A percentile compares a stretch with the other conserved stretches of the same genome.
phyloP scores from a whole-genome alignment of 2,113 vertebrate genomes.

The Ovis aries region ARS-UI_Ramb_v3.0 NC_056071.1:26947001-26947500 shows the following conservation, averaged over 20 bases:
- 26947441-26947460: not conserved
- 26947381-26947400: not conserved
- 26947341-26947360: not conserved
- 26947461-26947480: not conserved
- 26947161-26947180: not conserved
- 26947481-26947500: not conserved
- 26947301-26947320: not conserved
- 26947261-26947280: not conserved
- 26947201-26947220: not conserved
- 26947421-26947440: not conserved
- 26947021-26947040: not conserved
- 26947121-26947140: fast-evolving
- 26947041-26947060: not conserved
- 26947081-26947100: not conserved
- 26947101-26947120: not conserved
- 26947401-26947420: fast-evolving
- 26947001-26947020: not conserved
- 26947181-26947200: not conserved
- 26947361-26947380: not conserved
- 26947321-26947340: not conserved
- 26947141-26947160: not conserved
- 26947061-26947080: not conserved
- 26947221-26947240: not conserved
- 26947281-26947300: not conserved
- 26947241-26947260: not conserved